Evolutionary conservation across 1,140 invertebrate species (phyloP).

Genomic region (Liolophura sinensis): DNA sequence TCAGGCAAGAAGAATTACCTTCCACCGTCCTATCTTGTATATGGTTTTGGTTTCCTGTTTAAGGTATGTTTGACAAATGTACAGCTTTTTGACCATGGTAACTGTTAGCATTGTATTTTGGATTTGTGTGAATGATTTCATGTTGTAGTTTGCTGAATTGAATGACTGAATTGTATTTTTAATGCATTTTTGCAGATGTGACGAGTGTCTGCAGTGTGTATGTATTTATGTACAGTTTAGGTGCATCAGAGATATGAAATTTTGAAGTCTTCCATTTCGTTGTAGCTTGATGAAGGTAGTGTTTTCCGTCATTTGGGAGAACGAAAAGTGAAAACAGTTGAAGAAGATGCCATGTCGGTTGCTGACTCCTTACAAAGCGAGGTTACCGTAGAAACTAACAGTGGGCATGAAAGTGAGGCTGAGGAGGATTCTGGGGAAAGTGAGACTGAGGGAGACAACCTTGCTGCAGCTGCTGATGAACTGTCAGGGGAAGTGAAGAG

Average conservation of each 20-base stretch:
- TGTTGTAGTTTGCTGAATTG: too few relatives aligned
- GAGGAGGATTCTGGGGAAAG: conserved; percentile 27
- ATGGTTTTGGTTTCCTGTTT: conserved; percentile 94
- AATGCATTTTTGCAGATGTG: too few relatives aligned
- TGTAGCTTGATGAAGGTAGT: conserved; percentile 55
- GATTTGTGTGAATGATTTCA: too few relatives aligned
- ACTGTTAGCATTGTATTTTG: too few relatives aligned
- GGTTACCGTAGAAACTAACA: conserved; percentile 20
- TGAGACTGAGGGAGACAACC: conserved; percentile 4
- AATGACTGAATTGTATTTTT: too few relatives aligned
- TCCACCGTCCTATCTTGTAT: conserved; percentile 84
- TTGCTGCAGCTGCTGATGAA: neutral
- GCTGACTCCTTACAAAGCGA: conserved; percentile 36
- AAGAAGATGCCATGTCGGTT: conserved; percentile 47
- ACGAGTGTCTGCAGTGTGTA: too few relatives aligned
- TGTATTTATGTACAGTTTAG: too few relatives aligned
- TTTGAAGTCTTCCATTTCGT: conserved; percentile 5
- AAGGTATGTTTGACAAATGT: conserved; percentile 59
- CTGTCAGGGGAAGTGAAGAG: conserved; percentile 9
- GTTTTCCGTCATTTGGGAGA: conserved; percentile 56
- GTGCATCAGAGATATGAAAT: too few relatives aligned
- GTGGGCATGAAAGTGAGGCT: conserved; percentile 20
- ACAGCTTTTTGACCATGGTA: too few relatives aligned
- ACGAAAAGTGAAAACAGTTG: conserved; percentile 48
- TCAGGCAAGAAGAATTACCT: conserved; percentile 92